phyloP scores from a whole-genome alignment of 2,888 invertebrate genomes.

The Ormia ochracea region DNA sequence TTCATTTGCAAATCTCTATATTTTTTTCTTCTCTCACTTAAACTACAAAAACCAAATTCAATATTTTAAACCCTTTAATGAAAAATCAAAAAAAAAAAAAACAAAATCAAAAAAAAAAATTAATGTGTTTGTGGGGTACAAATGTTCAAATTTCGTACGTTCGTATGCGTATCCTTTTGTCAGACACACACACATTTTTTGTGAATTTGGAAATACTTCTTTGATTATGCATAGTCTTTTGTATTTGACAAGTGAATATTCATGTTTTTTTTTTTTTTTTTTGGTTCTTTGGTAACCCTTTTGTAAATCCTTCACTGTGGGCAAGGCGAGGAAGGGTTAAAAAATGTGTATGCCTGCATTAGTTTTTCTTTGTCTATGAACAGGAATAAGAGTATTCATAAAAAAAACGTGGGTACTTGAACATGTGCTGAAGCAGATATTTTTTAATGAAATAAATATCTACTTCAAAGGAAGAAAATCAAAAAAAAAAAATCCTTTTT shows the following conservation, averaged over 20 bases:
- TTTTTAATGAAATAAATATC: constrained; percentile 6
- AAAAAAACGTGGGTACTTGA: constrained; percentile 76
- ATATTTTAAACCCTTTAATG: constrained; percentile 16
- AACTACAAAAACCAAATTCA: constrained; percentile 10
- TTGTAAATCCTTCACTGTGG: constrained; percentile 28
- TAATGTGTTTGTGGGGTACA: constrained; percentile 56
- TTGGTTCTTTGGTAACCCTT: constrained; percentile 1
- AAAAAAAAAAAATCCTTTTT: constrained; percentile 33
- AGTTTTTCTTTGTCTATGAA: constrained; percentile 40
- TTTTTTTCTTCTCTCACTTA: not conserved
- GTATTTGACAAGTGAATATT: constrained; percentile 77
- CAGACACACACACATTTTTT: constrained; percentile 59
- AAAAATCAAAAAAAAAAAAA: not conserved
- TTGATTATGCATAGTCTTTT: constrained; percentile 59
- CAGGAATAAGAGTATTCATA: constrained; percentile 43
- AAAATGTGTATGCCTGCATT: constrained; percentile 66
- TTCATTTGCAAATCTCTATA: constrained; percentile 24
- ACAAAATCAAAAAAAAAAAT: not conserved
- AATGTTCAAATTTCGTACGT: constrained; percentile 48
- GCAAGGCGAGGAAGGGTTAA: constrained; percentile 73
- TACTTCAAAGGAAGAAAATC: not conserved
- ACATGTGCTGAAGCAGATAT: constrained; percentile 71
- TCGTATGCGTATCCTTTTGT: constrained; percentile 10
- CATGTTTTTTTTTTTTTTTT: constrained; percentile 66
- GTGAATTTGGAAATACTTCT: not conserved